Base-by-base conservation (phyloP, 92 coral and sea anemone species). In the Metridium senile region DNA sequence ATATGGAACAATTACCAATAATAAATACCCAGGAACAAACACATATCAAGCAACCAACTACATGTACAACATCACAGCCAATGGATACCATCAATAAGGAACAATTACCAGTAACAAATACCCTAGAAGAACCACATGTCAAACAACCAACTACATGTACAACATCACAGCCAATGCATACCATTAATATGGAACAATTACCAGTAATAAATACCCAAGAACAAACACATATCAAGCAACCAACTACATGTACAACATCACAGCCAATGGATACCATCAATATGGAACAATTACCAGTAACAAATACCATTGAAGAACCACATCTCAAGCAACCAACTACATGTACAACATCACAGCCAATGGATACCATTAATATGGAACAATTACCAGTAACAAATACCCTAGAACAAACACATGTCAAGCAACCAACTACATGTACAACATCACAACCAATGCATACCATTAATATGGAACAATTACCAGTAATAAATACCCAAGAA, bases 131-230 rank as follows among this genome's bases (percentile, higher is more conserved):
- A 25, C 33, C 11, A 25, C 61, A 1, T 13, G 22, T 46, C 74
- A 45, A 21, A 35, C 26, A 2, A 52, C 43, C 29, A 1, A 4
- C 65, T 0, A 19, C 57, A 45, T 8, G 21, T 6, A 10, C 62
- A 51, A 47, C 75, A 70, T 28, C 74, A 47, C 75, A 70, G 47
- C 58, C 28, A 17, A 54, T 39, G 49, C 8, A 4, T 39, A 4
- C 61, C 4, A 32, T 17, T 30, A 47, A 0, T 33, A 70, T 18
- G 7, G 10, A 16, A 6, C 9, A 29, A 1, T 20, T 3, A 4
- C 17, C 61, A 16, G 26, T 28, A 59, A 4, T 26, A 22, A 23
- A 8, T 57, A 47, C 0, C 34, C 47, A n/a, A n/a, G n/a, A n/a
- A n/a, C 33, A 6, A 25, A 16, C 11, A 25, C 61, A 1, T 13